Evolutionary conservation across 2,797 vertebrate genomes (phyloP).

Genomic region (Takifugu rubripes): DNA sequence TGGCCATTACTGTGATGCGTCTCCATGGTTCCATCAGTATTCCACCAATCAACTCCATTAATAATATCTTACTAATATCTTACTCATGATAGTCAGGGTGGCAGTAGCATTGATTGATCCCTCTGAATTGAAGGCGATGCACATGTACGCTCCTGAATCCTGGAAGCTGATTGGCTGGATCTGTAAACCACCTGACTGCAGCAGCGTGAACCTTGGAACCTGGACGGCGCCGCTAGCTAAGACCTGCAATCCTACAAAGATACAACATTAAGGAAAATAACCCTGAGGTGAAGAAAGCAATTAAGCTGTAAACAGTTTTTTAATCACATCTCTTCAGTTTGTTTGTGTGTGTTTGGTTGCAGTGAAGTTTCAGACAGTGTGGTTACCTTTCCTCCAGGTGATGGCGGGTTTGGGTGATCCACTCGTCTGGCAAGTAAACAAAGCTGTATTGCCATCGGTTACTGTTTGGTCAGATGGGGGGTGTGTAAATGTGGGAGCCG

Average conservation of each 20-base stretch:
- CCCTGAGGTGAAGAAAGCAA: constrained; percentile 23
- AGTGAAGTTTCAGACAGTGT: constrained; percentile 6
- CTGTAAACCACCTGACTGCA: constrained; percentile 89
- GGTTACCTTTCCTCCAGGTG: constrained; percentile 88
- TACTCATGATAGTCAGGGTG: constrained; percentile 91
- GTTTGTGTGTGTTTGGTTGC: constrained; percentile 1
- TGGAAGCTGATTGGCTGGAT: constrained; percentile 81
- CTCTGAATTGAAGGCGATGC: constrained; percentile 82
- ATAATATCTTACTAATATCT: constrained; percentile 46
- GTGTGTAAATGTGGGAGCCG: constrained; percentile 79
- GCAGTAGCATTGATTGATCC: constrained; percentile 80
- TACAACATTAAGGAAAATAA: constrained; percentile 28
- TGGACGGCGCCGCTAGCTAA: constrained; percentile 88
- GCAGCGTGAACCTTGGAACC: constrained; percentile 84
- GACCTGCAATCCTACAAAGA: constrained; percentile 77
- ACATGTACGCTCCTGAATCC: constrained; percentile 88
- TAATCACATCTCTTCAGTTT: constrained; percentile 24
- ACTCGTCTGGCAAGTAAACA: constrained; percentile 84
- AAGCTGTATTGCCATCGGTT: constrained; percentile 81
- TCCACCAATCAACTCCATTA: constrained; percentile 1
- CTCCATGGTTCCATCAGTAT: constrained; percentile 37
- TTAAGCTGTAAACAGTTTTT: constrained; percentile 18
- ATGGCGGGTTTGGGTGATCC: constrained; percentile 92
- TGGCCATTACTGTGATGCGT: constrained; percentile 6
- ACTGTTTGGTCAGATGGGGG: constrained; percentile 82